Percentiles rank a stretch among this genome's conserved stretches.
Conservation (phyloP, 2,797 vertebrate genomes). For the Sebastes steindachneri region DNA sequence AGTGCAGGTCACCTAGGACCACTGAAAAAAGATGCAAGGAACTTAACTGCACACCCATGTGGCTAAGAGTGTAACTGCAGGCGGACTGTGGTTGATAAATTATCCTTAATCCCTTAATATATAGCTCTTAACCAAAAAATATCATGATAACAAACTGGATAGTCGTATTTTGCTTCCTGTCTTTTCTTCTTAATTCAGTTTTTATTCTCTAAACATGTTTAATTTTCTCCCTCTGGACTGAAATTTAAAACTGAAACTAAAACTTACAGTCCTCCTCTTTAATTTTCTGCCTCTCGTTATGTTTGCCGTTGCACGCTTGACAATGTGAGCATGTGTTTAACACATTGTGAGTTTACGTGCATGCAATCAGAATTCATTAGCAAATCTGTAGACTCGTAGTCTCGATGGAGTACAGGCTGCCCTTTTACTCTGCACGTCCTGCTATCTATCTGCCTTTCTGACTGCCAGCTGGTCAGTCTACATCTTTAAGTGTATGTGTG, state of each 20-base stretch:
- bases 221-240: neutral
- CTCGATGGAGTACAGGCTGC: slow-evolving; percentile 46
- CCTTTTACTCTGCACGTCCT: slow-evolving; percentile 9
- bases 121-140: neutral
- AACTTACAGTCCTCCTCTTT: neutral
- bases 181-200: neutral
- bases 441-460: slow-evolving; percentile 45
- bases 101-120: neutral
- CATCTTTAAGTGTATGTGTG: slow-evolving; percentile 24
- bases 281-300: slow-evolving; percentile 13
- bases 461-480: slow-evolving; percentile 37
- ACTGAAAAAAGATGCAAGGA: neutral
- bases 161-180: neutral
- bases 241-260: slow-evolving; percentile 20
- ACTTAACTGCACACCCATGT: slow-evolving; percentile 60
- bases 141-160: neutral
- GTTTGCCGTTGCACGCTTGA: slow-evolving; percentile 7
- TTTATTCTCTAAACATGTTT: slow-evolving; percentile 2
- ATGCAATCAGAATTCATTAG: slow-evolving; percentile 37
- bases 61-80: slow-evolving; percentile 41
- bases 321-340: slow-evolving; percentile 45
- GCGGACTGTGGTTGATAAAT: neutral
- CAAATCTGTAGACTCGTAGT: slow-evolving; percentile 3
- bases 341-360: slow-evolving; percentile 35
- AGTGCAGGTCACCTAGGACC: neutral